Percentiles rank a stretch among this genome's conserved stretches.
These are phyloP conservation scores for Saguinus imperator DNA, from an alignment of 2,113 vertebrate genomes.

Conservation along the genomic window DNA sequence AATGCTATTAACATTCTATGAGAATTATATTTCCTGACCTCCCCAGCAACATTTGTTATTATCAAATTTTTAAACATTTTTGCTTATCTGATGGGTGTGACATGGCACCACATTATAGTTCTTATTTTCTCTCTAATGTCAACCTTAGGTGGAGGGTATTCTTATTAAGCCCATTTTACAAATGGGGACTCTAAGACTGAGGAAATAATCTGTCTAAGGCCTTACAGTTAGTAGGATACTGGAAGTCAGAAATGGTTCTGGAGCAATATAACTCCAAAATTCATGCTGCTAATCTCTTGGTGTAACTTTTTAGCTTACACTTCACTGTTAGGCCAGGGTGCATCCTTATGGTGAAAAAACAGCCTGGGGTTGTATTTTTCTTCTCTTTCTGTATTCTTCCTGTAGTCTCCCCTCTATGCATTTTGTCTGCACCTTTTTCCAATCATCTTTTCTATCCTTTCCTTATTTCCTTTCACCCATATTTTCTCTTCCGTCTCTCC, in stretches of 20 bases:
- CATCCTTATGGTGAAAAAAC: not conserved
- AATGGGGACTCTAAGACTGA: not conserved
- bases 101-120: not conserved
- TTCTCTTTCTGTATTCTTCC: not conserved
- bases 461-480: not conserved
- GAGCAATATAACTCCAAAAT: not conserved
- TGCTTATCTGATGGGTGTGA: not conserved
- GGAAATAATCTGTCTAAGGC: not conserved
- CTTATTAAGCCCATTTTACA: not conserved
- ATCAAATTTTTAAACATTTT: not conserved
- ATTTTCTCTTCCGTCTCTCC: not conserved
- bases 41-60: not conserved
- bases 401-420: not conserved
- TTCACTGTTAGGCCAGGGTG: not conserved
- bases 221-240: not conserved
- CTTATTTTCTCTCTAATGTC: conserved; percentile 1
- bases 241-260: not conserved
- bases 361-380: not conserved
- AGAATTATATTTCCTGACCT: not conserved
- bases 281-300: not conserved
- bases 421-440: not conserved
- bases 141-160: not conserved
- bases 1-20: not conserved
- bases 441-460: not conserved
- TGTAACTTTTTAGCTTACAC: not conserved